Conservation (phyloP, 2,888 invertebrate species). For the Cremastinae sp. region DNA sequence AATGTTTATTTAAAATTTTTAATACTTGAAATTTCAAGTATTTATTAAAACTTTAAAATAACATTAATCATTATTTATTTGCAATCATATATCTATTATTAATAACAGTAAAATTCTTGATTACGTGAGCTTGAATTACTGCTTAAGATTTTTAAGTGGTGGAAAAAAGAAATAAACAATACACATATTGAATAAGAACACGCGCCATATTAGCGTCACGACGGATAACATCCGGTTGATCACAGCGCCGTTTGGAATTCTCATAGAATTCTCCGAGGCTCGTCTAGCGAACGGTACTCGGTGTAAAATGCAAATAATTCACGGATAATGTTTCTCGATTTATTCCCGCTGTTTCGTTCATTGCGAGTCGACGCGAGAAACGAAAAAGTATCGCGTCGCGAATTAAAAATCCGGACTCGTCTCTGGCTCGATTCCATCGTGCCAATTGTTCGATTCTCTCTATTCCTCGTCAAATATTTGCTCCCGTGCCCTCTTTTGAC, state of each 20-base stretch:
- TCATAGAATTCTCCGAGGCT: conserved; percentile 17
- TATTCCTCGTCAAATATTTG: not conserved
- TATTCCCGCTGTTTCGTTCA: conserved; percentile 22
- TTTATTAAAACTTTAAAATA: no score
- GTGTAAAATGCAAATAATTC: conserved; percentile 51
- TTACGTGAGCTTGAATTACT: not conserved
- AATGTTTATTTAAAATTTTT: no score
- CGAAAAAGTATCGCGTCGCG: conserved; percentile 8
- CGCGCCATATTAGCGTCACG: conserved; percentile 13
- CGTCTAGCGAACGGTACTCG: conserved; percentile 43
- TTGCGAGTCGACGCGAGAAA: conserved; percentile 25
- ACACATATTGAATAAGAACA: conserved; percentile 12
- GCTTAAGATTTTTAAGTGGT: not conserved
- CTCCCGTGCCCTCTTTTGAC: conserved; percentile 1
- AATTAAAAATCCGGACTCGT: conserved; percentile 34
- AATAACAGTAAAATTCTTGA: no score
- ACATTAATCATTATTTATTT: no score
- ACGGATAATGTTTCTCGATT: conserved; percentile 20
- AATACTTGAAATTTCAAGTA: no score
- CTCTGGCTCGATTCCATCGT: conserved; percentile 42
- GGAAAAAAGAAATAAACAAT: not conserved
- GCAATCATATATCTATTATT: no score
- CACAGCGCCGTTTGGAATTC: conserved; percentile 26
- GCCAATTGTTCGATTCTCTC: conserved; percentile 6
- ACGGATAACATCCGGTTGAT: conserved; percentile 46